Percentiles rank a stretch among this genome's conserved stretches.
phyloP scores from a whole-genome alignment of 2,797 vertebrate genomes.

The Aplochiton taeniatus region DNA sequence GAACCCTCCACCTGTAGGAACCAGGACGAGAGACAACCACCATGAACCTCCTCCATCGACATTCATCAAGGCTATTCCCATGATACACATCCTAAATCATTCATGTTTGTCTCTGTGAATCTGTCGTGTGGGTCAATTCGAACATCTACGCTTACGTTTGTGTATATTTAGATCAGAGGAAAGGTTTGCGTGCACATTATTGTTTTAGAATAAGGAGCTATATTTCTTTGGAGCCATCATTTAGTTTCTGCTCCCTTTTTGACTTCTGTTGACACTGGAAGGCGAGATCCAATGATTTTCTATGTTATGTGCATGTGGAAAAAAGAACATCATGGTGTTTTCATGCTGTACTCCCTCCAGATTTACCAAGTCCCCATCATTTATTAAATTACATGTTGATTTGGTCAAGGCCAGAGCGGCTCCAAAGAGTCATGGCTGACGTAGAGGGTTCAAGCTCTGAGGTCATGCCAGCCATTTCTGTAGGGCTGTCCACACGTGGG shows the following conservation, averaged over 20 bases:
- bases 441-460: constrained; percentile 42
- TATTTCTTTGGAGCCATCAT: constrained; percentile 48
- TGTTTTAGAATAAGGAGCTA: constrained; percentile 26
- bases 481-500: constrained; percentile 37
- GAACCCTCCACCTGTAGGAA: constrained; percentile 25
- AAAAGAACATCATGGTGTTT: constrained; percentile 15
- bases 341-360: constrained; percentile 41
- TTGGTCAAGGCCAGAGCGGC: not conserved
- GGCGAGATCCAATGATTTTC: constrained; percentile 19
- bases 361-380: not conserved
- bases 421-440: constrained; percentile 15
- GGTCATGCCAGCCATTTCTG: constrained; percentile 52
- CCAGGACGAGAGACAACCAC: constrained; percentile 13
- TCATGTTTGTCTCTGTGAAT: constrained; percentile 36
- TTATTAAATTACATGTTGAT: not conserved
- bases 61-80: constrained; percentile 18
- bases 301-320: constrained; percentile 26
- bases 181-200: constrained; percentile 43
- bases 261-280: constrained; percentile 49
- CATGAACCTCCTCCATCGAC: constrained; percentile 16
- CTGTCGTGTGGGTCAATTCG: constrained; percentile 28
- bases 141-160: constrained; percentile 30
- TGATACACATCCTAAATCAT: constrained; percentile 30
- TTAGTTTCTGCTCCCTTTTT: constrained; percentile 30
- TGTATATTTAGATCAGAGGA: constrained; percentile 39